phyloP scores from a whole-genome alignment of 2,113 vertebrate genomes.

The Herpetotheres cachinnans region DNA sequence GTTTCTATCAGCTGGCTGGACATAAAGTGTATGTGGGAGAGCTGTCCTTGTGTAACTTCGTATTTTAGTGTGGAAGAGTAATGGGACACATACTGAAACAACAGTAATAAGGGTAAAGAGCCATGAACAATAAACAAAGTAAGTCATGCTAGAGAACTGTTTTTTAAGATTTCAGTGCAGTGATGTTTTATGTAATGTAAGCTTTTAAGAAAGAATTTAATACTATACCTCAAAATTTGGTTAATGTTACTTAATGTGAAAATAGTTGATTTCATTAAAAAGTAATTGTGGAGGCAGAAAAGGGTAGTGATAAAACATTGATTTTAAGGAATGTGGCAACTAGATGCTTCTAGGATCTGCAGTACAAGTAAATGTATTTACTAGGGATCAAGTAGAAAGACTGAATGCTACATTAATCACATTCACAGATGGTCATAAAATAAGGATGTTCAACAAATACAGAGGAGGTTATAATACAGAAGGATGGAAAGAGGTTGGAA shows the following conservation, averaged over 20 bases:
- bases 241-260: background rate
- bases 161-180: background rate
- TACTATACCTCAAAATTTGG: background rate
- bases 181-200: background rate
- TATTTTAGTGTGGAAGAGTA: background rate
- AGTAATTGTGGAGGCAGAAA: background rate
- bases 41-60: background rate
- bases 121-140: background rate
- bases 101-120: background rate
- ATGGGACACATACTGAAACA: background rate
- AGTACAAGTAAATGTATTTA: slow-evolving; percentile 37
- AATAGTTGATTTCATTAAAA: background rate
- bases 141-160: background rate
- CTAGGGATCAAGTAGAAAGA: slow-evolving; percentile 26
- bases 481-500: slow-evolving; percentile 24
- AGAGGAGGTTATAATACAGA: background rate
- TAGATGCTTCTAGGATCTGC: background rate
- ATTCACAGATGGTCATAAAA: slow-evolving; percentile 56
- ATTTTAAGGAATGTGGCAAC: background rate
- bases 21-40: background rate
- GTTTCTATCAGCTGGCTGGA: background rate
- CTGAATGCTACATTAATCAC: slow-evolving; percentile 51
- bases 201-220: background rate
- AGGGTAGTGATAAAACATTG: background rate
- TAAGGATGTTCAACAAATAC: slow-evolving; percentile 14